Percentiles rank a stretch among this genome's conserved stretches.
These are phyloP conservation scores for Hormaphis cornu DNA, from an alignment of 1,140 invertebrate genomes.

Conservation along the genomic window DNA sequence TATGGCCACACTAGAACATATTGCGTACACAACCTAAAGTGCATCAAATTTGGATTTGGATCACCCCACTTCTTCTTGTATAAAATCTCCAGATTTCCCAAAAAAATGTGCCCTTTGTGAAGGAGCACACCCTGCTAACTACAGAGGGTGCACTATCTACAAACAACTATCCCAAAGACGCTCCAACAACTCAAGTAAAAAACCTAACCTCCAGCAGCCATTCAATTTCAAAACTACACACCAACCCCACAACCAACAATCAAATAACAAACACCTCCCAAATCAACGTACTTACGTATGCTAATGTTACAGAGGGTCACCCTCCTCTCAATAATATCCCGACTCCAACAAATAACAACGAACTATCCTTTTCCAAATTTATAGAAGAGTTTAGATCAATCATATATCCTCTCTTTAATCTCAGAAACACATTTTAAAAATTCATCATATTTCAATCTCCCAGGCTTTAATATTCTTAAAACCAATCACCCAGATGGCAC, in stretches of 20 bases:
- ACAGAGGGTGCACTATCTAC: conserved; percentile 38
- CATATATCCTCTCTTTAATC: conserved; percentile 32
- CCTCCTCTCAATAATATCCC: too few relatives aligned
- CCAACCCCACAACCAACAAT: too few relatives aligned
- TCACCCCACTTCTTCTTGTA: conserved; percentile 38
- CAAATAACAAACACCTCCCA: too few relatives aligned
- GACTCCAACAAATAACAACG: too few relatives aligned
- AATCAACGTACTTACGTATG: too few relatives aligned
- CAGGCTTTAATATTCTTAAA: conserved; percentile 33
- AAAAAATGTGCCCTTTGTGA: conserved; percentile 40
- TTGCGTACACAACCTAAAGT: conserved; percentile 37
- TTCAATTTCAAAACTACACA: too few relatives aligned
- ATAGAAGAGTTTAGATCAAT: too few relatives aligned
- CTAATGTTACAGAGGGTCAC: too few relatives aligned
- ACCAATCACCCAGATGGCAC: conserved; percentile 39
- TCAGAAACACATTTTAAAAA: conserved; percentile 39
- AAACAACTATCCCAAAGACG: not conserved
- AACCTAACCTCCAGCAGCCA: too few relatives aligned
- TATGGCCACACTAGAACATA: conserved; percentile 38
- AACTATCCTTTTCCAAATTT: too few relatives aligned
- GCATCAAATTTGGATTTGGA: conserved; percentile 41
- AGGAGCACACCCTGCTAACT: conserved; percentile 41
- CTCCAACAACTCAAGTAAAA: too few relatives aligned
- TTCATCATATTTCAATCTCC: conserved; percentile 35
- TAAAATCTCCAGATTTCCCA: conserved; percentile 37